Base-by-base conservation (phyloP, 2,113 vertebrate species). In the Marcusenius ussheri region DNA sequence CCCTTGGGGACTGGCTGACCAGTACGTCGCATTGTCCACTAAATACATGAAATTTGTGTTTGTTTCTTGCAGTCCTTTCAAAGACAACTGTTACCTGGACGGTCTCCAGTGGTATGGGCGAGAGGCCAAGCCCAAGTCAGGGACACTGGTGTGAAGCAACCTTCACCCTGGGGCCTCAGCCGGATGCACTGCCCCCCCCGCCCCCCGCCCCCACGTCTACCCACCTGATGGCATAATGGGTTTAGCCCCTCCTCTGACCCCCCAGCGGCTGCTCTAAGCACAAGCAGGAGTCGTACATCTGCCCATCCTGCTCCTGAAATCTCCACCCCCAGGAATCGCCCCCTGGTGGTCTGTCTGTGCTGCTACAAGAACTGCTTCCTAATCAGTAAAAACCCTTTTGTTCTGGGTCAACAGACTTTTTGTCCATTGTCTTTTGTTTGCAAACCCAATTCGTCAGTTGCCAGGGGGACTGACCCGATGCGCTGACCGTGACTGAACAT, bases 51-150 rank as follows among this genome's bases (percentile, higher is more conserved):
- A 4, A 27, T 70, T 91, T 87, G 15, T 42, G 74, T 80, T 3
- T 91, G 89, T 94, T 89, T 58, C 39, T 93, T 90, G 77, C 95
- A 99, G 98, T 97, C 97, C 95, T 88, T 98, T 97, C 94, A 96
- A 91, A 4, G 98, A 99, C 91, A 97, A 96, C 96, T 99, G 97
- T 96, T 99, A 98, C 95, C 96, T 97, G 96, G 97, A 98, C 94
- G 95, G 97, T 94, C 95, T 98, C 89, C 98, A 99, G 96, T 99
- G 98, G 98, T 99, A 98, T 93, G 96, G 98, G 96, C 97, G 96
- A 92, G 98, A 99, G 27, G 27, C 27, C 93, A 98, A 99, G 96
- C 97, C 97, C 96, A 99, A 99, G 96, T 98, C 98, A 93, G 98
- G 98, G 94, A 99, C 98, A 93, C 97, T 99, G 91, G 98, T 99